Evolutionary conservation across 2,113 vertebrate species (phyloP), one percentile per base, ranked within the genome.

Genomic region (Channa argus): DNA sequence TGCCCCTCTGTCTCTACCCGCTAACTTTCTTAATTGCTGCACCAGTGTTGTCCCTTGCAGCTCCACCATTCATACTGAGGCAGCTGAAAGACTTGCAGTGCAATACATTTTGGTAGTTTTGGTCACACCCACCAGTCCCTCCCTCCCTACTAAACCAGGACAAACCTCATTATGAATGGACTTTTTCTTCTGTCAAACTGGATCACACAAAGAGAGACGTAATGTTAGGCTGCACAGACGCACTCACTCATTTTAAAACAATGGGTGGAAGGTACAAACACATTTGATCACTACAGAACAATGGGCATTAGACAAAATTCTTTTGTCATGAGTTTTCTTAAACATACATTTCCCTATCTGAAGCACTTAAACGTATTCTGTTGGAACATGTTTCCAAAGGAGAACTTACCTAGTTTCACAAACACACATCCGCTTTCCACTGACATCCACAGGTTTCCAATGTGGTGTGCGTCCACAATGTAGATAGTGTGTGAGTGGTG

Each of bases 121-220:
- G 80, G 88, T 72, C 89, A 92, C 91, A 86, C 91, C 91, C 91
- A 86, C 84, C 46, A 53, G 74, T 49, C 78, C 82, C 67, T 8
- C 88, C 83, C 69, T 75, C 79, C 52, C 1, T 8, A 64, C 37
- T 2, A 73, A 53, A 33, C 3, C 11, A 47, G 39, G 63, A 50
- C 44, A 79, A 58, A 47, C 46, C 46, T 51, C 38, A 3, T 46
- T 34, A 78, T 88, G 84, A 91, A 86, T 86, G 82, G 54, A 74
- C 63, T 61, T 45, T 51, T 61, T 59, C 53, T 6, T 71, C 47
- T 6, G 72, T 13, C 45, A 0, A 60, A 38, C 5, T 36, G 15
- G 39, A 56, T 49, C 53, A 33, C 33, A 6, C 24, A 46, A 41
- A 36, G 33, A 41, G 11, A 7, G 2, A 67, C n/a, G 3, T 6